Conservation (phyloP, 2,888 invertebrate genomes). For the Napeogenes inachia region DNA sequence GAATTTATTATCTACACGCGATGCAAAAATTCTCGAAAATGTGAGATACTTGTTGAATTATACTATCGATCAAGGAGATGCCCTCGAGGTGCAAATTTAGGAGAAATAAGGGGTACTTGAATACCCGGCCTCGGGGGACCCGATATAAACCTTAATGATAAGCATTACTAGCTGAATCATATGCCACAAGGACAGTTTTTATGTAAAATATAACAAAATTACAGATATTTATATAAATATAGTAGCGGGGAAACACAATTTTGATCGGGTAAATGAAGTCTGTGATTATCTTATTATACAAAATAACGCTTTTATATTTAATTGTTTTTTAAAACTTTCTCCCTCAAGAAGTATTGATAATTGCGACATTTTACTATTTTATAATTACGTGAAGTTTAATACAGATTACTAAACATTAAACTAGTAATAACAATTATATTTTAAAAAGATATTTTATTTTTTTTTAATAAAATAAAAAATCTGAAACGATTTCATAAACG, state of each 20-base stretch:
- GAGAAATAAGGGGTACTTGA: slow-evolving; percentile 68
- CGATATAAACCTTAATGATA: slow-evolving; percentile 57
- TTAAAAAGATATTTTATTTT: too few relatives aligned
- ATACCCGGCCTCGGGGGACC: slow-evolving; percentile 56
- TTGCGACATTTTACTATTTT: too few relatives aligned
- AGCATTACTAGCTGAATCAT: slow-evolving; percentile 58
- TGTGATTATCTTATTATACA: neutral
- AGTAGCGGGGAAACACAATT: neutral
- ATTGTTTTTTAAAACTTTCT: too few relatives aligned
- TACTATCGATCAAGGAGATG: slow-evolving; percentile 70
- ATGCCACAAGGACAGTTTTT: slow-evolving; percentile 50
- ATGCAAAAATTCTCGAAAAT: slow-evolving; percentile 38
- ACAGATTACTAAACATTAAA: too few relatives aligned
- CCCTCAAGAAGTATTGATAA: too few relatives aligned
- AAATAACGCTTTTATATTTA: neutral
- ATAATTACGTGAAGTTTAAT: too few relatives aligned
- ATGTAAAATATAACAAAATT: slow-evolving; percentile 26
- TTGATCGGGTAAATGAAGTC: neutral
- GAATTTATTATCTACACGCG: neutral
- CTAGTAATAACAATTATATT: too few relatives aligned
- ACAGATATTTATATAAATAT: slow-evolving; percentile 20
- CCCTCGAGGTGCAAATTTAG: slow-evolving; percentile 70
- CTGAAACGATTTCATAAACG: too few relatives aligned
- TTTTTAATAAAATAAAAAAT: too few relatives aligned
- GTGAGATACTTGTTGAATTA: slow-evolving; percentile 60